These are phyloP conservation scores for Montipora sp. DNA, from an alignment of 64 coral and sea anemone genomes.

Conservation along the genomic window DNA sequence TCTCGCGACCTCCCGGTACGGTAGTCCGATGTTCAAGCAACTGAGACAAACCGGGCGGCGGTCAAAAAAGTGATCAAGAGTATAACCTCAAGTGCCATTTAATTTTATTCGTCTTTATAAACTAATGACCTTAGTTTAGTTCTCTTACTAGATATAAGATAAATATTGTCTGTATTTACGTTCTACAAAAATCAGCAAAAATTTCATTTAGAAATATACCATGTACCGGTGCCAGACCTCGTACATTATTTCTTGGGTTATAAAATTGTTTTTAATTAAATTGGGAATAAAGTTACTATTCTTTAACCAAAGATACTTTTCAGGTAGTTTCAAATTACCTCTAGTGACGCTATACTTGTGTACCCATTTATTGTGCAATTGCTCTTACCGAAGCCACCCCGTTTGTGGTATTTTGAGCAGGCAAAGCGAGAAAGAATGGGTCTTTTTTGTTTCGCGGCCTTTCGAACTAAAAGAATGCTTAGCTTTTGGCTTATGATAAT, in stretches of 20 bases:
- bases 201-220: neutral
- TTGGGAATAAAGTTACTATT: neutral
- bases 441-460: no score
- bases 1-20: no score
- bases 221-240: neutral
- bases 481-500: no score
- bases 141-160: neutral
- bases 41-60: no score
- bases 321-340: no score
- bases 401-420: neutral
- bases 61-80: neutral
- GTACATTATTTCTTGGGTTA: neutral
- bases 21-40: no score
- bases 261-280: neutral
- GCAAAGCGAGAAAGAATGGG: neutral
- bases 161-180: neutral
- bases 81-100: neutral
- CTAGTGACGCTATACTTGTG: no score
- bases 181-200: neutral
- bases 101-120: neutral
- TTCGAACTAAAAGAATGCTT: no score
- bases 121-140: neutral
- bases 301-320: no score
- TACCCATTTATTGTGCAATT: no score
- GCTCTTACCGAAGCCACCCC: neutral